Evolutionary conservation across 2,888 invertebrate genomes (phyloP), one percentile per base, ranked within the genome.

Genomic region (Baronia brevicornis): DNA sequence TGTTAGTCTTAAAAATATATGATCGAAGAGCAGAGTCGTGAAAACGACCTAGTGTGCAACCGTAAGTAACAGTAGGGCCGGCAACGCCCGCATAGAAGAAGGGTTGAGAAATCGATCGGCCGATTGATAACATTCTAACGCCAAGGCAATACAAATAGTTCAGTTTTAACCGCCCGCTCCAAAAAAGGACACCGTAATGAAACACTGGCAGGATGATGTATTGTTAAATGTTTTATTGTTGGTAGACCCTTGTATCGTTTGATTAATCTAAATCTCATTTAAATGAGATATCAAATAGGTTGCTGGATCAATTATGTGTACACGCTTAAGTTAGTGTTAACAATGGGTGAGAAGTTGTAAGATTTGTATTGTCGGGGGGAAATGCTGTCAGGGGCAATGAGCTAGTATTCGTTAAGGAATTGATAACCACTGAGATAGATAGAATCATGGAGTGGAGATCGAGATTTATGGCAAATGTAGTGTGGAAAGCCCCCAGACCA

Each of bases 191-290:
- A 46, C 45, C 57, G 57, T 62, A 67, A 69, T 72, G 68, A 63
- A 73, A 74, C 69, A 70, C 63, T 70, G 63, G 64, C 68, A 72
- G 66, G 66, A 71, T 63, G 67, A 57, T 64, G 69, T 62, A 72
- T 78, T 78, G 75, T 78, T 72, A 64, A 62, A 68, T 68, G 71
- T 71, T 74, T 75, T 69, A 71, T 61, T 60, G 66, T 57, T 60
- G 50, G 61, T 53, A 68, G 65, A 69, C 69, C 66, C 62, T 65
- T 60, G 63, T 75, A 73, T 71, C 66, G 73, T 74, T 73, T 75
- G 72, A 78, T 77, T 72, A 74, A 79, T 75, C 68, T 75, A 53
- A 64, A 69, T 66, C 63, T 57, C 60, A 71, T 77, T 77, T 64
- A 72, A 77, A 72, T 75, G 65, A 71, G 67, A 72, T 64, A 67